These are phyloP conservation scores for Corythaeola cristata DNA, from an alignment of 2,113 vertebrate genomes.

Conservation along the genomic window DNA sequence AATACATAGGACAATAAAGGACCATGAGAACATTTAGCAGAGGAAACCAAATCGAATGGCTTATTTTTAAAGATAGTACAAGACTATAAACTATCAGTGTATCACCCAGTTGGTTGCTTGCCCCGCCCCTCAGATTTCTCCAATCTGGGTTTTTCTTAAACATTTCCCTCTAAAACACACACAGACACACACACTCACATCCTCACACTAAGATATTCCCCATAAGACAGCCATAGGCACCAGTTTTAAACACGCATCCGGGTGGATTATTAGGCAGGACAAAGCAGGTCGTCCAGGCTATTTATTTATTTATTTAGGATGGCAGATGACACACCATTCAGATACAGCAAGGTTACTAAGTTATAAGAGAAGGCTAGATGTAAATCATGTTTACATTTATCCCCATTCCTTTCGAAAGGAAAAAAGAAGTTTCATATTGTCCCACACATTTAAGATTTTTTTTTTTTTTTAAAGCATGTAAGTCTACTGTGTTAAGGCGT, in stretches of 20 bases:
- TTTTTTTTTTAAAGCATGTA: accelerated
- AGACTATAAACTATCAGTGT: neutral
- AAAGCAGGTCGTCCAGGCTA: accelerated
- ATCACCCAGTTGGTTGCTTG: neutral
- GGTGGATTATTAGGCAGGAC: neutral
- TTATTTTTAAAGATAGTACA: neutral
- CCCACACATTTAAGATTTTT: neutral
- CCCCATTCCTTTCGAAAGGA: neutral
- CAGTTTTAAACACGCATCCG: accelerated
- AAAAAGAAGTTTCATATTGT: neutral
- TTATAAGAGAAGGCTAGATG: neutral
- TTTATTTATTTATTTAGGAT: neutral
- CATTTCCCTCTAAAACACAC: neutral
- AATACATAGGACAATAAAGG: neutral
- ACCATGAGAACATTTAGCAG: neutral
- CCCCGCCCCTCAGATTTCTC: neutral
- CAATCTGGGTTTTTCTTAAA: neutral
- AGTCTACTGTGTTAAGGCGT: neutral
- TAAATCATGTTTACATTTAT: neutral
- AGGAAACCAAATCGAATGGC: neutral
- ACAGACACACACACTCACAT: neutral
- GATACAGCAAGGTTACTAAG: neutral
- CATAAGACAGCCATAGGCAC: neutral
- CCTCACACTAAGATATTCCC: accelerated
- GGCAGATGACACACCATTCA: neutral